A percentile compares a stretch with the other conserved stretches of the same genome.
Conservation (phyloP, 2,888 invertebrate species). For the Acronicta alni region DNA sequence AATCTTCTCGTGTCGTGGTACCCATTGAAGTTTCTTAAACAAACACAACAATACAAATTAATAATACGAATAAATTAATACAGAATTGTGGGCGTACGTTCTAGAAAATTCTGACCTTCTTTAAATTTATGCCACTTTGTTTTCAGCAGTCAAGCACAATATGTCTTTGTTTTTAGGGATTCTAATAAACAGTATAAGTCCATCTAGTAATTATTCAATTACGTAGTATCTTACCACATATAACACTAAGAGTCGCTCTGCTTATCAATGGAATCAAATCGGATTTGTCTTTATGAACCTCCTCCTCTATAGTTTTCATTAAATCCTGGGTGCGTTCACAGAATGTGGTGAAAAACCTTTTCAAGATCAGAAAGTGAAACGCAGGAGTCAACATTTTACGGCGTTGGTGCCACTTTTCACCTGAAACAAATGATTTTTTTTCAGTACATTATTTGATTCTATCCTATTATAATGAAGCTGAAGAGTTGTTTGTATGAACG, state of each 20-base stretch:
- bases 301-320: constrained; percentile 39
- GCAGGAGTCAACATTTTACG: constrained; percentile 83
- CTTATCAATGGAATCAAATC: constrained; percentile 85
- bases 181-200: too few relatives aligned
- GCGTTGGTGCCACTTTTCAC: constrained; percentile 78
- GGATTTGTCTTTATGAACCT: constrained; percentile 56
- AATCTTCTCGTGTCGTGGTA: constrained; percentile 72
- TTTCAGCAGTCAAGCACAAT: too few relatives aligned
- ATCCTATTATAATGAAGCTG: too few relatives aligned
- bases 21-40: constrained; percentile 88
- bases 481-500: too few relatives aligned
- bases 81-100: too few relatives aligned
- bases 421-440: constrained; percentile 50
- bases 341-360: constrained; percentile 73
- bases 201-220: too few relatives aligned
- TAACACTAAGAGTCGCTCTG: constrained; percentile 62
- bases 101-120: too few relatives aligned
- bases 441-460: too few relatives aligned
- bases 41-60: not conserved
- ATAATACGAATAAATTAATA: too few relatives aligned
- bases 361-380: constrained; percentile 81
- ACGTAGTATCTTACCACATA: constrained; percentile 62
- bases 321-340: constrained; percentile 71
- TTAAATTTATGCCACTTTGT: too few relatives aligned
- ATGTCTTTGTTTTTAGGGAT: too few relatives aligned